phyloP scores from a whole-genome alignment of 2,797 vertebrate genomes.

The Phataginus tetradactyla region DNA sequence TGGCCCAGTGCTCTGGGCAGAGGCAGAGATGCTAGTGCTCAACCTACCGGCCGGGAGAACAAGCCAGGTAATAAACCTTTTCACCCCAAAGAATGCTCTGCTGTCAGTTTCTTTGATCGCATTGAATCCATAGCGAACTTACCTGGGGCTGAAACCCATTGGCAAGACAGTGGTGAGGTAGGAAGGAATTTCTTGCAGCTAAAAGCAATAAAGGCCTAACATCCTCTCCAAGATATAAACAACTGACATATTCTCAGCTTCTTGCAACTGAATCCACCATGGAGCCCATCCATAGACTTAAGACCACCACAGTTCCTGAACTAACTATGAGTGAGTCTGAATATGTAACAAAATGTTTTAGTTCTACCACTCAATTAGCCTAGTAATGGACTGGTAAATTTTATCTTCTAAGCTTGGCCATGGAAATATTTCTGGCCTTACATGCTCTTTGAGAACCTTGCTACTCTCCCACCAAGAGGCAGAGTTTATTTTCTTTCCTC shows the following conservation, averaged over 20 bases:
- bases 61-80: no score
- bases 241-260: background rate
- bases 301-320: background rate
- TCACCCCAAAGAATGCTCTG: no score
- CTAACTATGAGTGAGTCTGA: background rate
- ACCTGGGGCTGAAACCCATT: no score
- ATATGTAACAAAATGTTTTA: background rate
- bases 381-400: background rate
- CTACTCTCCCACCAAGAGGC: background rate
- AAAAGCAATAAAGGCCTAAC: background rate
- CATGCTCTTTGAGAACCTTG: background rate
- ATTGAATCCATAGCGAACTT: no score
- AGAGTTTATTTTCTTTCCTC: background rate
- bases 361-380: background rate
- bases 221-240: background rate
- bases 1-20: no score
- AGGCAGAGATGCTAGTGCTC: no score
- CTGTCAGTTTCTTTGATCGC: no score
- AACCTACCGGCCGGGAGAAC: no score
- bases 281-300: background rate
- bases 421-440: background rate
- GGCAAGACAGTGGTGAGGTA: background rate
- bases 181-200: background rate
- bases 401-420: background rate
- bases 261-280: background rate